Base-by-base conservation (phyloP, 2,888 invertebrate genomes). In the Cordylochernes scorpioides region DNA sequence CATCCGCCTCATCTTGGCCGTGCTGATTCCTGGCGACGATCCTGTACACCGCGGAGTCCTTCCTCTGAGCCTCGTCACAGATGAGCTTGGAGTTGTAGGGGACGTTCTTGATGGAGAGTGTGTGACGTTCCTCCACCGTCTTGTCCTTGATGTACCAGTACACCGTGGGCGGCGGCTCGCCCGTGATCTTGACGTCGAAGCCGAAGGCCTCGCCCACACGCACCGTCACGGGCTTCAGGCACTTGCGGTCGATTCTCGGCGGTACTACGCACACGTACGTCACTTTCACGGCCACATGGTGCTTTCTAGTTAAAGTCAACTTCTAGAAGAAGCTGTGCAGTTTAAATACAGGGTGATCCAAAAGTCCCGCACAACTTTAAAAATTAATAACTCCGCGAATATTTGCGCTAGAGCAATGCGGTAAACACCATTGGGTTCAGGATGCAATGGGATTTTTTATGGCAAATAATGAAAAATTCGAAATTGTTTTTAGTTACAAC, bases 81-180 rank as follows among this genome's bases (percentile, higher is more conserved):
- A 68, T 69, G 59, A 78, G 73, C 55, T 78, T 80, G 46, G 71
- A 72, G 49, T 78, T 65, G 52, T 84, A 73, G 0, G 82, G 80
- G 16, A 74, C 63, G 49, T 75, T 71, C 39, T 74, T 69, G 15
- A 42, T 34, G 10, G 28, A 30, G 16, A 39, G 31, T 13, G 28
- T 34, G 10, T 22, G 31, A 18, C 37, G 27, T 13, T 39, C 39
- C 13, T 32, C 15, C 3, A 77, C 48, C 44, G 50, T 75, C 35
- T 62, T 68, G 44, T 71, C 70, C 7, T 67, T 68, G 49, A 73
- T 69, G 55, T 70, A 68, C 94, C 94, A 97, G 9, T 67, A 73
- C 42, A 80, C 71, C 38, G 68, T 74, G 33, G 97, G 94, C 33
- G 78, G 70, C 1, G 97, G 97, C 55, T 97, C 94, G 42, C 94